These are phyloP conservation scores for Scaptomyza cyrtandrae DNA, from an alignment of 2,888 invertebrate species.

Conservation along the genomic window DNA sequence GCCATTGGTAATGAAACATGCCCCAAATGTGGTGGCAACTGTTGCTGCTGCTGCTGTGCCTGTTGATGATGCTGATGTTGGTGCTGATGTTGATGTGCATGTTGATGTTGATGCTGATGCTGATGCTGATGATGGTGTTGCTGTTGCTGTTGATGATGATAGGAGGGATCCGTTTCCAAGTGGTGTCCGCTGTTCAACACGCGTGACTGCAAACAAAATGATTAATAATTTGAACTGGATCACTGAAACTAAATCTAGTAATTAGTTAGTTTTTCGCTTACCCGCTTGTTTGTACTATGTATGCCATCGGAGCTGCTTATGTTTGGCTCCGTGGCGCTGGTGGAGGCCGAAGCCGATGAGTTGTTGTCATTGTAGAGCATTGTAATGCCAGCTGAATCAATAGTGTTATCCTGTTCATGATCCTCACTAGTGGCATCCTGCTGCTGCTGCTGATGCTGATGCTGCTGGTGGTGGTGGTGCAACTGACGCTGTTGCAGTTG, in stretches of 20 bases:
- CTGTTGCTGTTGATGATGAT: slow-evolving; percentile 82
- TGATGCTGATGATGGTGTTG: slow-evolving; percentile 84
- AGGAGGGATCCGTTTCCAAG: slow-evolving; percentile 84
- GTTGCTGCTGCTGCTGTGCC: slow-evolving; percentile 50
- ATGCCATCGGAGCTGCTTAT: slow-evolving; percentile 84
- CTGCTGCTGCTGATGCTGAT: slow-evolving; percentile 63
- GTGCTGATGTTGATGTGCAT: slow-evolving; percentile 52
- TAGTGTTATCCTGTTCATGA: slow-evolving; percentile 89
- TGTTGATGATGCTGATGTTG: slow-evolving; percentile 64
- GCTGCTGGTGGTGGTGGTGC: background rate
- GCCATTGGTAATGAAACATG: slow-evolving; percentile 72
- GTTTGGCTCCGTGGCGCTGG: slow-evolving; percentile 85
- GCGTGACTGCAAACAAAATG: slow-evolving; percentile 71
- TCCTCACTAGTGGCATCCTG: slow-evolving; percentile 86
- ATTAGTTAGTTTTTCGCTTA: slow-evolving; percentile 28
- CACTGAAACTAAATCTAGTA: too few relatives aligned
- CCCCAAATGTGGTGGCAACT: slow-evolving; percentile 66
- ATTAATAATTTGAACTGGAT: background rate
- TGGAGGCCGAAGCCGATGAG: slow-evolving; percentile 76
- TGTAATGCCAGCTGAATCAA: slow-evolving; percentile 87
- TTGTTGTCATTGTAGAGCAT: slow-evolving; percentile 82
- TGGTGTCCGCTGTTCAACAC: slow-evolving; percentile 82
- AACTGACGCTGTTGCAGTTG: slow-evolving; percentile 58
- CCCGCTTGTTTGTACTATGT: slow-evolving; percentile 85
- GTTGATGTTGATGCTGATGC: slow-evolving; percentile 79